These are phyloP conservation scores for Puma concolor DNA, from an alignment of 2,113 vertebrate genomes.

Conservation along the genomic window DNA sequence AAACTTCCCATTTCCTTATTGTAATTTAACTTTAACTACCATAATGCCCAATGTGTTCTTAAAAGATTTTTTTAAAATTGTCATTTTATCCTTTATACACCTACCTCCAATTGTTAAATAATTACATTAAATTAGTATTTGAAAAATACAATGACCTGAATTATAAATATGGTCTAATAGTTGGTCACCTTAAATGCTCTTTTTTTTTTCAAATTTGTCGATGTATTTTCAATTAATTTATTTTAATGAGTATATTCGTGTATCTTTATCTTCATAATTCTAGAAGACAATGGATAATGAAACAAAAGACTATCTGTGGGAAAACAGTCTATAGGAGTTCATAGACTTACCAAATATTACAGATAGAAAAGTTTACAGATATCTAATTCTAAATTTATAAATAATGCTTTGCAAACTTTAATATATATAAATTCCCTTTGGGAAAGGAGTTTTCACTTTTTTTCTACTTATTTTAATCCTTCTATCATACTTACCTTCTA, in stretches of 20 bases:
- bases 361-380: not conserved
- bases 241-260: not conserved
- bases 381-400: not conserved
- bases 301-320: not conserved
- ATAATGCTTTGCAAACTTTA: not conserved
- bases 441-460: not conserved
- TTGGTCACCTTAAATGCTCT: not conserved
- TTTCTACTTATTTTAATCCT: not conserved
- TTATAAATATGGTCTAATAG: constrained; percentile 15
- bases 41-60: constrained; percentile 44
- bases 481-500: not conserved
- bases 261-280: not conserved
- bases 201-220: not conserved
- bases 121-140: constrained; percentile 60
- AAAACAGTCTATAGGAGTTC: not conserved
- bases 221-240: not conserved
- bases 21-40: constrained; percentile 57
- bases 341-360: not conserved
- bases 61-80: constrained; percentile 46
- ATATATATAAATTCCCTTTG: not conserved
- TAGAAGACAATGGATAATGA: constrained; percentile 1
- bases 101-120: constrained; percentile 65
- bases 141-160: constrained; percentile 41
- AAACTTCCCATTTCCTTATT: constrained; percentile 70
- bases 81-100: constrained; percentile 46